These are phyloP conservation scores for Nasonia oneida DNA, from an alignment of 2,888 invertebrate species.

Conservation along the genomic window DNA sequence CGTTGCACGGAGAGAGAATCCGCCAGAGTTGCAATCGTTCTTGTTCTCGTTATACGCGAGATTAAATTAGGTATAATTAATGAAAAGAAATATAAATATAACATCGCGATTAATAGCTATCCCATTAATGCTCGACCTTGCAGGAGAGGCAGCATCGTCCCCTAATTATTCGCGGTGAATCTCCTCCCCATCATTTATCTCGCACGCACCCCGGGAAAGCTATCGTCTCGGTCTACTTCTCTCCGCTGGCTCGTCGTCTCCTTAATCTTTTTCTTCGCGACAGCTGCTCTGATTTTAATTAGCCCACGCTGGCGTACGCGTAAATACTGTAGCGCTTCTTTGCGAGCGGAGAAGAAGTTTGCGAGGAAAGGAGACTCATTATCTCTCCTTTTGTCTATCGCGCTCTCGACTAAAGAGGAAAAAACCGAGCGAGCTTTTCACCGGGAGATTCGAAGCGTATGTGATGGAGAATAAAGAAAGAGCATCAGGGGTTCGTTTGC, in stretches of 20 bases:
- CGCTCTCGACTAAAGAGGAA: not conserved
- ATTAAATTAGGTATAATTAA: not conserved
- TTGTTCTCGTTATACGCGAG: not conserved
- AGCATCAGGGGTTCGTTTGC: not conserved
- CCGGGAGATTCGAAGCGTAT: not conserved
- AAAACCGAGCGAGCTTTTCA: not conserved
- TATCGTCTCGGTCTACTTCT: slow-evolving; percentile 4
- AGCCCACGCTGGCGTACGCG: slow-evolving; percentile 12
- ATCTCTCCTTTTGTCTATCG: slow-evolving; percentile 38
- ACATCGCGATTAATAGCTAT: too few species aligned
- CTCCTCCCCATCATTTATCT: not conserved
- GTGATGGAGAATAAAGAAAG: not conserved
- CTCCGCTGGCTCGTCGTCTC: not conserved
- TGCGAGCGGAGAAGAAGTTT: not conserved
- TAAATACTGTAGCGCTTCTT: not conserved
- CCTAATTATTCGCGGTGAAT: not conserved
- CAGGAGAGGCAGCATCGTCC: not conserved
- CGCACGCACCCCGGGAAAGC: not conserved
- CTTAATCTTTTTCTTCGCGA: not conserved
- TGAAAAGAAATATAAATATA: too few species aligned
- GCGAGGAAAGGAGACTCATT: slow-evolving; percentile 19
- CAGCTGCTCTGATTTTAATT: slow-evolving; percentile 39
- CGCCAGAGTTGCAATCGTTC: not conserved
- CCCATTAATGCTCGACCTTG: not conserved
- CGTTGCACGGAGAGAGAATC: not conserved